phyloP scores from a whole-genome alignment of 2,113 vertebrate genomes.

The Leptodactylus fuscus region DNA sequence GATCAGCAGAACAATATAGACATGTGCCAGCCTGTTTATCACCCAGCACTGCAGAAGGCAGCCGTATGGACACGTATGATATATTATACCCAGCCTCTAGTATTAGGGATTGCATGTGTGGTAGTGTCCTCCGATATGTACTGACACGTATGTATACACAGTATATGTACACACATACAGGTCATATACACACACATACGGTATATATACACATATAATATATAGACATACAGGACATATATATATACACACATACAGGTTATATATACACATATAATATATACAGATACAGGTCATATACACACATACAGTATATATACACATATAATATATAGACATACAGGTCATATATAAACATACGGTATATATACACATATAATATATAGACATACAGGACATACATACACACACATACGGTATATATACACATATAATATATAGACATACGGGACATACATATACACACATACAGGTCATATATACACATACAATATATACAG shows the following conservation, averaged over 20 bases:
- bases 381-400: neutral
- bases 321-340: neutral
- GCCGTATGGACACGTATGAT: no score
- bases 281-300: neutral
- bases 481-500: no score
- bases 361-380: neutral
- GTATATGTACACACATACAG: neutral
- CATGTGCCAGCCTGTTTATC: no score
- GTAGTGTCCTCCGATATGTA: no score
- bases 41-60: no score
- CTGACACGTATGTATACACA: no score
- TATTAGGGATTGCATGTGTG: no score
- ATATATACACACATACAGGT: neutral
- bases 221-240: neutral
- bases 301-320: neutral
- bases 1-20: no score
- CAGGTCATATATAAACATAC: neutral
- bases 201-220: neutral
- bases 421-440: neutral
- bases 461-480: neutral
- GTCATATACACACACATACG: neutral
- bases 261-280: neutral
- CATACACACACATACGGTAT: neutral
- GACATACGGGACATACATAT: neutral
- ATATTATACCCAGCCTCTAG: no score